Percentiles rank a stretch among this genome's conserved stretches.
phyloP scores from a whole-genome alignment of 2,113 vertebrate genomes.

The Ameiurus melas region DNA sequence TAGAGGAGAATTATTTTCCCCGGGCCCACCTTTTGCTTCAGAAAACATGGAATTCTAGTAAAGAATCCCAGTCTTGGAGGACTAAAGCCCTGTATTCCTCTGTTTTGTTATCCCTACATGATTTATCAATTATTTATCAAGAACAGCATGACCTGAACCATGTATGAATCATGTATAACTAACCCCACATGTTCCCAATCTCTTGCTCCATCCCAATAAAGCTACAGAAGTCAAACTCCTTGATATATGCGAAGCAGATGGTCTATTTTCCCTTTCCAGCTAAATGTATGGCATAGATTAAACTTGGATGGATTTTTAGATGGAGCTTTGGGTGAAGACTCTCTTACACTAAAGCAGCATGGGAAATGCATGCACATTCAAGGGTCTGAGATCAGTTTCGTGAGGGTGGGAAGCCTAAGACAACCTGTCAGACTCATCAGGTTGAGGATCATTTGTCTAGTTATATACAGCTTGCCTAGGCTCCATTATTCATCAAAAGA shows the following conservation, averaged over 20 bases:
- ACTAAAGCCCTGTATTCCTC: not conserved
- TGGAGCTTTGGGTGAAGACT: not conserved
- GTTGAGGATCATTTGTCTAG: not conserved
- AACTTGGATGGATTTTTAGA: slow-evolving; percentile 23
- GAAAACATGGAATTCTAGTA: not conserved
- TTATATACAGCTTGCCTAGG: slow-evolving; percentile 23
- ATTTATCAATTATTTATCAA: not conserved
- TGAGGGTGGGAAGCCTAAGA: not conserved
- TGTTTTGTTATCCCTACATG: not conserved
- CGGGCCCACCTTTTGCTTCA: not conserved
- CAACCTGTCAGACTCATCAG: not conserved
- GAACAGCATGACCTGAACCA: not conserved
- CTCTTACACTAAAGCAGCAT: slow-evolving; percentile 12
- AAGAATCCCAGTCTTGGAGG: not conserved
- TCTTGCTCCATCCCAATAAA: not conserved
- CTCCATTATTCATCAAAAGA: slow-evolving; percentile 27
- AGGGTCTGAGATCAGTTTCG: slow-evolving; percentile 4
- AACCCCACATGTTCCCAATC: slow-evolving; percentile 2
- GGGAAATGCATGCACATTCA: not conserved
- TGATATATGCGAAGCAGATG: slow-evolving; percentile 38
- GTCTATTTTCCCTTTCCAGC: not conserved
- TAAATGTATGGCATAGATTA: slow-evolving; percentile 15
- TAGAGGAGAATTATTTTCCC: not conserved
- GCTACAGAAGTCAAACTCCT: not conserved
- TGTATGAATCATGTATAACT: not conserved